phyloP scores from a whole-genome alignment of 2,888 invertebrate species.

The Drosophila fungiperda region DNA sequence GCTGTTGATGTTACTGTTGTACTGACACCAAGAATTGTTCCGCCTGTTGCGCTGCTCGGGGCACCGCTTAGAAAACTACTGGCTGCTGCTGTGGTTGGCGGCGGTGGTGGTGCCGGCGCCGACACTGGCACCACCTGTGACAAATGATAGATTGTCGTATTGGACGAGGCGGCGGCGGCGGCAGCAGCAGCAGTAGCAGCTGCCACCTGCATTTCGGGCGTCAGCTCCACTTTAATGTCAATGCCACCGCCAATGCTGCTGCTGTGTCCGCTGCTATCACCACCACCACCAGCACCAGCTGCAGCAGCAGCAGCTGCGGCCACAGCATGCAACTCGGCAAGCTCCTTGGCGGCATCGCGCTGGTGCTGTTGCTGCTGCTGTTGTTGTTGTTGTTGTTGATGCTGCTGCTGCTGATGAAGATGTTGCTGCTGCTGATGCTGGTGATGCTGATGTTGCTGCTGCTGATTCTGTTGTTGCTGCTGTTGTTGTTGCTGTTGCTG shows the following conservation, averaged over 20 bases:
- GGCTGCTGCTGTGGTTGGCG: slow-evolving; percentile 59
- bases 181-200: slow-evolving; percentile 41
- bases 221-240: slow-evolving; percentile 79
- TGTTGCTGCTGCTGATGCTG: slow-evolving; percentile 41
- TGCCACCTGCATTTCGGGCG: slow-evolving; percentile 61
- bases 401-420: slow-evolving; percentile 44
- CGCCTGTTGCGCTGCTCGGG: slow-evolving; percentile 25
- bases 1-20: slow-evolving; percentile 38
- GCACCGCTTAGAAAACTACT: slow-evolving; percentile 43
- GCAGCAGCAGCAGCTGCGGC: slow-evolving; percentile 54
- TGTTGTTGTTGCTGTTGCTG: slow-evolving; percentile 42
- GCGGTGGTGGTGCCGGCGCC: slow-evolving; percentile 59
- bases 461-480: slow-evolving; percentile 45
- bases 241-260: slow-evolving; percentile 59
- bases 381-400: slow-evolving; percentile 46
- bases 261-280: slow-evolving; percentile 49
- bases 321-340: slow-evolving; percentile 77
- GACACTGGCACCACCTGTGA: slow-evolving; percentile 75
- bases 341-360: slow-evolving; percentile 75
- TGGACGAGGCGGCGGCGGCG: slow-evolving; percentile 44
- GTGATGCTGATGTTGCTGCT: slow-evolving; percentile 57
- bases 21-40: slow-evolving; percentile 25
- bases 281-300: slow-evolving; percentile 33
- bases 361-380: slow-evolving; percentile 64
- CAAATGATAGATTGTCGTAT: slow-evolving; percentile 75